phyloP scores from a whole-genome alignment of 64 coral and sea anemone species.

The Stichodactyla helianthus region DNA sequence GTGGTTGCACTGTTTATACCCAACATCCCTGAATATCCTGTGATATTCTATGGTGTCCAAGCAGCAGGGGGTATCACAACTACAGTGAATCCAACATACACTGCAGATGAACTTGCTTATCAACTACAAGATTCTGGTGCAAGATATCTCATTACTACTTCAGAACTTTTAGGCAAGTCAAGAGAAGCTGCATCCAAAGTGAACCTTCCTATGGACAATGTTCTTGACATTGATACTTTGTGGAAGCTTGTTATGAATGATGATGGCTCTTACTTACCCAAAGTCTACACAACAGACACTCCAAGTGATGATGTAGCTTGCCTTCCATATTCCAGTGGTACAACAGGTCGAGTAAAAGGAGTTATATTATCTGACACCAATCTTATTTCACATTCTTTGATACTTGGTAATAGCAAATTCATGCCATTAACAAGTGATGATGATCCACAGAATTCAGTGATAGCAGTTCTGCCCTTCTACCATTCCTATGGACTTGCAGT shows the following conservation, averaged over 20 bases:
- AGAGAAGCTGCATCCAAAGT: slow-evolving; percentile 26
- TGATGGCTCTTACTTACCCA: slow-evolving; percentile 60
- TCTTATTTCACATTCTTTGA: not conserved
- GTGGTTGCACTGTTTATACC: slow-evolving; percentile 55
- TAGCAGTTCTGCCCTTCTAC: slow-evolving; percentile 50
- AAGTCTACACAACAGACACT: slow-evolving; percentile 40
- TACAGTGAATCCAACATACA: slow-evolving; percentile 26
- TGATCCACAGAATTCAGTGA: not conserved
- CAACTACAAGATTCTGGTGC: slow-evolving; percentile 49
- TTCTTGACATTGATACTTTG: slow-evolving; percentile 12
- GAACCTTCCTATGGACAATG: not conserved
- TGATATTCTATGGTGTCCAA: slow-evolving; percentile 52
- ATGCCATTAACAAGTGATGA: not conserved
- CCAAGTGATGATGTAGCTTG: slow-evolving; percentile 59
- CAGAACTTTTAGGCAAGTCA: not conserved
- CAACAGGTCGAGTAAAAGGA: slow-evolving; percentile 76
- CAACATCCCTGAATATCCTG: slow-evolving; percentile 57
- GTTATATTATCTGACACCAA: slow-evolving; percentile 43
- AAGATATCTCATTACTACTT: slow-evolving; percentile 32
- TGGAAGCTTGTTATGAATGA: slow-evolving; percentile 44
- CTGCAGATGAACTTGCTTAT: slow-evolving; percentile 26
- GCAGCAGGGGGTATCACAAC: slow-evolving; percentile 42
- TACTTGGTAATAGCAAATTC: not conserved
- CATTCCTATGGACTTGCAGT: slow-evolving; percentile 72
- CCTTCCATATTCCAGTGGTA: slow-evolving; percentile 85